Evolutionary conservation across 2,113 vertebrate species (phyloP).

Genomic region (Sula dactylatra): DNA sequence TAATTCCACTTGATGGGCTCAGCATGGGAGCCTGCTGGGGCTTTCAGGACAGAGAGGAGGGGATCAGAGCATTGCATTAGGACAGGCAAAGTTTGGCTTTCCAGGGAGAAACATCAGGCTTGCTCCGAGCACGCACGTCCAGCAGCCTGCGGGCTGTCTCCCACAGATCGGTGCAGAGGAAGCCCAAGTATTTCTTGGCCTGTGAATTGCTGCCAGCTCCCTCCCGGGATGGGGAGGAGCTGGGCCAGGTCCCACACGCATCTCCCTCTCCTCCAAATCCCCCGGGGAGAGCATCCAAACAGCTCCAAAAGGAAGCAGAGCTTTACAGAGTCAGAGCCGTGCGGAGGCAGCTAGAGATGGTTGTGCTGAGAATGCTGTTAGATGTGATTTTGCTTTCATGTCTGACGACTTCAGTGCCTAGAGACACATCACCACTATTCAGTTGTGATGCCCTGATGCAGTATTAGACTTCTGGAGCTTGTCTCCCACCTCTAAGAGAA

Average conservation of each 20-base stretch:
- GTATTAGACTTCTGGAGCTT: neutral
- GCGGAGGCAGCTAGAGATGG: neutral
- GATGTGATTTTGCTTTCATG: neutral
- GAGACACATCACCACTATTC: neutral
- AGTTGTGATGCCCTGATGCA: neutral
- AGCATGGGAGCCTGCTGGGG: neutral
- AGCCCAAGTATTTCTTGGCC: neutral
- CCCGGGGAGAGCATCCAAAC: fast-evolving
- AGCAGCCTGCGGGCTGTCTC: neutral
- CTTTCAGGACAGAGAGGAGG: neutral
- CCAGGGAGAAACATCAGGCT: neutral
- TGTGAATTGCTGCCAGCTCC: neutral
- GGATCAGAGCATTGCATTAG: neutral
- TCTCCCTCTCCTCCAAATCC: neutral
- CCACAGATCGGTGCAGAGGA: neutral
- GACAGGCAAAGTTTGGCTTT: neutral
- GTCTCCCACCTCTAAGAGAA: neutral
- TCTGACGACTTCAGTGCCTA: neutral
- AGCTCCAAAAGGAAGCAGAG: fast-evolving
- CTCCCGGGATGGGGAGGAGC: neutral
- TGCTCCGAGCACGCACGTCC: fast-evolving
- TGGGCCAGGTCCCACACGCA: fast-evolving
- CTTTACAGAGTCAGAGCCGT: neutral
- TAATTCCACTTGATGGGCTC: neutral
- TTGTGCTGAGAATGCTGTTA: neutral